Percentiles rank a stretch among this genome's conserved stretches.
These are phyloP conservation scores for Euwallacea similis DNA, from an alignment of 1,140 invertebrate species.

Conservation along the genomic window DNA sequence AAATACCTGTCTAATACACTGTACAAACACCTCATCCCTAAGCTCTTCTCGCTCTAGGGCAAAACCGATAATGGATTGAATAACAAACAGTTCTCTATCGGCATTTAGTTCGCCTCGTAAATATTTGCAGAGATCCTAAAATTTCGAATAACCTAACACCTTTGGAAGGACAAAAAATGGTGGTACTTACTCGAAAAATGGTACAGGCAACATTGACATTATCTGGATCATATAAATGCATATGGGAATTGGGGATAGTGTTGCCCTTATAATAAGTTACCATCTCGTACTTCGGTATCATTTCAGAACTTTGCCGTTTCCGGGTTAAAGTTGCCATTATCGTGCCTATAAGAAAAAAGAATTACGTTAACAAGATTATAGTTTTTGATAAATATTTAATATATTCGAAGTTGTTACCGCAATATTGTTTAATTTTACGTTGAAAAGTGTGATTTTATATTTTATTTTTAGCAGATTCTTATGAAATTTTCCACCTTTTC, in stretches of 20 bases:
- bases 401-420: too few relatives aligned
- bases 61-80: slow-evolving; percentile 82
- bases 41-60: slow-evolving; percentile 88
- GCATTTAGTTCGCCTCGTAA: slow-evolving; percentile 80
- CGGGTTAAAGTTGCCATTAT: slow-evolving; percentile 88
- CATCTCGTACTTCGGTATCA: slow-evolving; percentile 90
- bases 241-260: slow-evolving; percentile 89
- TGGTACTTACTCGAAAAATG: slow-evolving; percentile 80
- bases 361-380: not conserved
- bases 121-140: slow-evolving; percentile 83
- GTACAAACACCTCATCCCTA: slow-evolving; percentile 86
- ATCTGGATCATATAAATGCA: slow-evolving; percentile 94
- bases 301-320: slow-evolving; percentile 75
- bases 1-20: slow-evolving; percentile 75
- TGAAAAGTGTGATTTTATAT: too few relatives aligned
- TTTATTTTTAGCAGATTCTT: too few relatives aligned
- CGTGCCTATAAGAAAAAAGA: slow-evolving; percentile 56
- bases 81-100: slow-evolving; percentile 78
- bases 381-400: too few relatives aligned
- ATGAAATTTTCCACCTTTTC: too few relatives aligned
- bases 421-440: too few relatives aligned
- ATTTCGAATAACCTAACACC: slow-evolving; percentile 29
- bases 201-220: slow-evolving; percentile 87
- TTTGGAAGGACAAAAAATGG: not conserved
- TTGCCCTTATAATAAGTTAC: slow-evolving; percentile 84